These are phyloP conservation scores for Melospiza georgiana DNA, from an alignment of 2,113 vertebrate genomes.

Conservation along the genomic window DNA sequence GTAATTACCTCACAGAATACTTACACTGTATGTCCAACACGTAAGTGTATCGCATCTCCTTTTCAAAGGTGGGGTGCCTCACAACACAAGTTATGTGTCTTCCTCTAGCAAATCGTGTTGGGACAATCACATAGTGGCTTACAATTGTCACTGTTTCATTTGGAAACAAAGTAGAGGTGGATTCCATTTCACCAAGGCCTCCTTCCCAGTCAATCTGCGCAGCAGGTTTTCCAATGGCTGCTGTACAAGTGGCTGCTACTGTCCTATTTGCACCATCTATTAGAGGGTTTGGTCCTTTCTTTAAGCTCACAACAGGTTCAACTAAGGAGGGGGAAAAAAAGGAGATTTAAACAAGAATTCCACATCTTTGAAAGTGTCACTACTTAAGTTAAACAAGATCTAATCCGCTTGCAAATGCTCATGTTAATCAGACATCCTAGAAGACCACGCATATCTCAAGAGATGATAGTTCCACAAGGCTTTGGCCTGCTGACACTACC, in stretches of 20 bases:
- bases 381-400: background rate
- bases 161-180: constrained; percentile 75
- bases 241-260: constrained; percentile 90
- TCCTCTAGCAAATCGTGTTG: constrained; percentile 86
- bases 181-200: constrained; percentile 82
- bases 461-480: background rate
- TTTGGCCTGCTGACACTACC: background rate
- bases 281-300: constrained; percentile 81
- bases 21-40: constrained; percentile 91
- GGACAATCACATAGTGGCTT: constrained; percentile 84
- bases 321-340: constrained; percentile 68
- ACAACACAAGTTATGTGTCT: constrained; percentile 89
- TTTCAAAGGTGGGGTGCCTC: constrained; percentile 88
- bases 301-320: constrained; percentile 92
- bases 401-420: background rate
- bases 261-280: constrained; percentile 87
- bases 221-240: constrained; percentile 90
- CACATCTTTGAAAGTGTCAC: background rate
- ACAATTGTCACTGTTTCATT: constrained; percentile 86
- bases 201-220: constrained; percentile 92
- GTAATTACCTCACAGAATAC: constrained; percentile 58
- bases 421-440: background rate
- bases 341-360: background rate
- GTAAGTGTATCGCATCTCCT: constrained; percentile 85
- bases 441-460: accelerated